Percentiles rank a stretch among this genome's conserved stretches.
These are phyloP conservation scores for Podarcis lilfordi DNA, from an alignment of 2,797 vertebrate species.

Conservation along the genomic window DNA sequence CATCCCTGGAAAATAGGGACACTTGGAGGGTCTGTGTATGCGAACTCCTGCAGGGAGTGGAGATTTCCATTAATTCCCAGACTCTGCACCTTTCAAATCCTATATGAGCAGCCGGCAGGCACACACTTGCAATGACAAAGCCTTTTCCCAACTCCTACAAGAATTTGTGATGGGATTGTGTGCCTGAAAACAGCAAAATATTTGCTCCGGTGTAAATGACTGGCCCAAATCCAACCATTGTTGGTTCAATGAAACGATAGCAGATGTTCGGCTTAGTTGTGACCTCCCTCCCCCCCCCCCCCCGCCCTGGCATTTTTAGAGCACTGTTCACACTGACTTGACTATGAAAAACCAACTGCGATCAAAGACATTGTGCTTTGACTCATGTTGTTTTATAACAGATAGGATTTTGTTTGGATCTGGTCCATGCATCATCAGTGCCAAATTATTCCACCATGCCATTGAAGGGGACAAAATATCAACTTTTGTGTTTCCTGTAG, in stretches of 20 bases:
- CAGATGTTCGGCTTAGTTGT: conserved; percentile 54
- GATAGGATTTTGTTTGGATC: conserved; percentile 62
- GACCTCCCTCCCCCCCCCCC: conserved; percentile 25
- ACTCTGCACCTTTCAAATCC: background rate
- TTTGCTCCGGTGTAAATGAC: conserved; percentile 35
- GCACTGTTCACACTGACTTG: conserved; percentile 57
- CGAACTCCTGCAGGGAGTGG: no score
- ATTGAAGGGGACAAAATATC: conserved; percentile 27
- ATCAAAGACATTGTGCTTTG: conserved; percentile 61
- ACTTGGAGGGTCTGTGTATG: no score
- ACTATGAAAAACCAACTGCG: conserved; percentile 65
- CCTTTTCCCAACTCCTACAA: background rate
- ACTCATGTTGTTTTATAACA: conserved; percentile 66
- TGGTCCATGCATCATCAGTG: conserved; percentile 42
- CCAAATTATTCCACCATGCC: conserved; percentile 69
- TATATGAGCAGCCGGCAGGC: background rate
- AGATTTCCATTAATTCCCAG: background rate
- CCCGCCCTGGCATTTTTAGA: conserved; percentile 23
- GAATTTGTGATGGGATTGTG: conserved; percentile 27
- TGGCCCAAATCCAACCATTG: conserved; percentile 58
- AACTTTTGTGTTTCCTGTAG: background rate
- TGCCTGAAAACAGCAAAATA: conserved; percentile 3
- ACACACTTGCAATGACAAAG: background rate
- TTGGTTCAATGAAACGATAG: conserved; percentile 62
- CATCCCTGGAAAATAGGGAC: no score